Percentiles rank a stretch among this genome's conserved stretches.
Evolutionary conservation across 1,140 invertebrate genomes (phyloP).

Genomic region (Agrilus planipennis): DNA sequence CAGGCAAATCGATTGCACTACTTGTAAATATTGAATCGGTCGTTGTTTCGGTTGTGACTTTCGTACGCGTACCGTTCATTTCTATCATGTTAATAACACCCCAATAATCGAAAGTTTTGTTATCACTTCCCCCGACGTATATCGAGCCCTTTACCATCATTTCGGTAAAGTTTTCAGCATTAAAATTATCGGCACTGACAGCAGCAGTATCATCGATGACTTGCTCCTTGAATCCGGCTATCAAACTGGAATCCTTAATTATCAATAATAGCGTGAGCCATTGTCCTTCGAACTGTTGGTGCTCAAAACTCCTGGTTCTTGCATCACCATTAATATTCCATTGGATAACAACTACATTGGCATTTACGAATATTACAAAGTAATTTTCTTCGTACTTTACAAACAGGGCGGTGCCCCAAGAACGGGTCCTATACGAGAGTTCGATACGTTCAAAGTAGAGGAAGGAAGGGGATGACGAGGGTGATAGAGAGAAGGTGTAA

Average conservation of each 20-base stretch:
- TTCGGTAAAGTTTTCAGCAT: slow-evolving; percentile 43
- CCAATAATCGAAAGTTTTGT: slow-evolving; percentile 25
- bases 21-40: slow-evolving; percentile 20
- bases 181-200: slow-evolving; percentile 38
- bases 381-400: slow-evolving; percentile 44
- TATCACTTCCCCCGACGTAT: slow-evolving; percentile 29
- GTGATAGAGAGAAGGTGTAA: slow-evolving; percentile 37
- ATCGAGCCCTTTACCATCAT: slow-evolving; percentile 35
- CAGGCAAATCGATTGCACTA: slow-evolving; percentile 23
- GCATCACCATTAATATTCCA: slow-evolving; percentile 46
- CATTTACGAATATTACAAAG: slow-evolving; percentile 58
- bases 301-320: slow-evolving; percentile 42
- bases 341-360: slow-evolving; percentile 51
- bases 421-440: slow-evolving; percentile 54
- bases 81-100: slow-evolving; percentile 26
- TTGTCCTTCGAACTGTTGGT: slow-evolving; percentile 46
- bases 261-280: slow-evolving; percentile 55
- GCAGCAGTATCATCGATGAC: slow-evolving; percentile 37
- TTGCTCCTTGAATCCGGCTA: slow-evolving; percentile 40
- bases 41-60: slow-evolving; percentile 29
- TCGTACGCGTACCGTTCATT: slow-evolving; percentile 32
- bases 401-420: slow-evolving; percentile 58
- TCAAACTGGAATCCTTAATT: slow-evolving; percentile 41
- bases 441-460: slow-evolving; percentile 38
- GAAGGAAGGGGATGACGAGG: slow-evolving; percentile 18